Evolutionary conservation across 2,113 vertebrate species (phyloP).

Genomic region (Glaucomys volans): DNA sequence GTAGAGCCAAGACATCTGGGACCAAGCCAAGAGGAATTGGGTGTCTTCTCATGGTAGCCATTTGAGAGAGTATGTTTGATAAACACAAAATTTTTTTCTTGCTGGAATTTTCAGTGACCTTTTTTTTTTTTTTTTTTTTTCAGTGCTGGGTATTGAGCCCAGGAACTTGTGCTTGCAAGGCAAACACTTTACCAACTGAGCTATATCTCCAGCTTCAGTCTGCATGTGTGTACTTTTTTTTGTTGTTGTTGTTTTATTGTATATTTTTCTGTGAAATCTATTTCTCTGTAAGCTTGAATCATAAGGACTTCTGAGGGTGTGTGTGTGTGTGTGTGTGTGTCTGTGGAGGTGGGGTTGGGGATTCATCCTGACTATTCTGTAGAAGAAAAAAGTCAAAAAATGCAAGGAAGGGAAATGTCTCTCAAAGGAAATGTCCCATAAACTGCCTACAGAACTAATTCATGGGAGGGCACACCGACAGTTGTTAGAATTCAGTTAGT

Average conservation of each 20-base stretch:
- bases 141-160: no score
- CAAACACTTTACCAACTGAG: no score
- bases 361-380: background rate
- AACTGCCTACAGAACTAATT: background rate
- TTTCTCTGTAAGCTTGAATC: background rate
- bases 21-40: accelerated
- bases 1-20: no score
- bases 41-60: accelerated
- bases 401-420: background rate
- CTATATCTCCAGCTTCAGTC: no score
- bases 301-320: background rate
- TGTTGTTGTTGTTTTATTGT: background rate
- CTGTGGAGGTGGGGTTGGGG: accelerated
- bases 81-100: background rate
- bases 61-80: background rate
- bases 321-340: no score
- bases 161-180: no score
- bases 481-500: background rate
- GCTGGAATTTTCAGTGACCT: no score
- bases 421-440: background rate
- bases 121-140: no score
- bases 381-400: background rate
- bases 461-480: background rate
- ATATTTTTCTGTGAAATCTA: background rate
- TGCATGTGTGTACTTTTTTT: background rate